phyloP scores from a whole-genome alignment of 2,113 vertebrate species.

The Sturnus vulgaris region DNA sequence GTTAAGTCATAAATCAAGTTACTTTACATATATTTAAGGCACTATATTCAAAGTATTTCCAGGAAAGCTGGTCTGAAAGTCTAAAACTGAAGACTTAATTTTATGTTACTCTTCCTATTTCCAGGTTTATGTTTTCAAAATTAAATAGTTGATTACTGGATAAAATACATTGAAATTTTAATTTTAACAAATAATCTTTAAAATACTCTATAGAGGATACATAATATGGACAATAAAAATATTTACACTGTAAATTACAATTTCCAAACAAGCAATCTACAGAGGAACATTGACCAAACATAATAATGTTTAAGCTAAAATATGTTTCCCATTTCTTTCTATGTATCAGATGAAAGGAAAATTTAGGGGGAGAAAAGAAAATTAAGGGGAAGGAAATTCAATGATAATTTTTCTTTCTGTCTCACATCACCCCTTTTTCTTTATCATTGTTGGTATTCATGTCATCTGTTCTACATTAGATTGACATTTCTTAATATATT shows the following conservation, averaged over 20 bases:
- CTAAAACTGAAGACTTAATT: background rate
- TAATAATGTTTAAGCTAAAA: background rate
- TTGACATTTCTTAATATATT: background rate
- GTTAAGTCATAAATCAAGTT: background rate
- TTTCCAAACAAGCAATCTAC: background rate
- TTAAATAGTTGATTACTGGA: background rate
- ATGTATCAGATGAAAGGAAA: background rate
- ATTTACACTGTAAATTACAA: background rate
- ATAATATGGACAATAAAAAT: background rate
- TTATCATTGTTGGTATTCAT: background rate
- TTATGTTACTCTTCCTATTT: background rate
- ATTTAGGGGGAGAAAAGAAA: background rate
- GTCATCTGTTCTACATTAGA: background rate
- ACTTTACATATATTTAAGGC: background rate
- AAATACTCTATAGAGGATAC: background rate
- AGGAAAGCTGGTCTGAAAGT: background rate
- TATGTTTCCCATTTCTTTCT: background rate
- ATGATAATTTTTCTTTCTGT: background rate
- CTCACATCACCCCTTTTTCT: accelerated
- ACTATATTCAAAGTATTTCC: background rate
- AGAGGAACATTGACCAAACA: background rate
- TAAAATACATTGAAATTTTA: background rate
- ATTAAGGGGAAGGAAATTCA: background rate
- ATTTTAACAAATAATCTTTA: background rate
- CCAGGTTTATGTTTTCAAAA: background rate